A percentile compares a stretch with the other conserved stretches of the same genome.
phyloP scores from a whole-genome alignment of 2,888 invertebrate genomes.

The Calliopum simillimum region DNA sequence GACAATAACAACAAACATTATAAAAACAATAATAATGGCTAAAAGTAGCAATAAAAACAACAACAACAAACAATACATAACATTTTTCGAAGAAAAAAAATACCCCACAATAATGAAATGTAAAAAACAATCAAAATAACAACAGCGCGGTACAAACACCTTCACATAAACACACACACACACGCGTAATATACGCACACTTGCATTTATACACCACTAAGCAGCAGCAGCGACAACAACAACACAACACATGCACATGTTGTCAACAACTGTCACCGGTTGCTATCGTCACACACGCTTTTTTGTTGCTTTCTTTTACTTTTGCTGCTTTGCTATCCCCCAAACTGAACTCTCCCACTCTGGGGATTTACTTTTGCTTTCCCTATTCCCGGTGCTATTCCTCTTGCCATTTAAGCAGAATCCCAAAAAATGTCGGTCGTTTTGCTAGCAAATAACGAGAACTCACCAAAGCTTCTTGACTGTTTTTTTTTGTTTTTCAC shows the following conservation, averaged over 20 bases:
- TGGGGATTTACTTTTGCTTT: constrained; percentile 8
- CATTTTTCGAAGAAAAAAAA: constrained; percentile 38
- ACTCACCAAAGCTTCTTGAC: too few species aligned
- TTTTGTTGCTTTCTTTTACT: too few species aligned
- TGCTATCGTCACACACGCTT: constrained; percentile 12
- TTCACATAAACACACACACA: constrained; percentile 22
- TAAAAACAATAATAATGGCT: too few species aligned
- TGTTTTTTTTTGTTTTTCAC: too few species aligned
- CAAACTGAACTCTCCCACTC: constrained; percentile 15
- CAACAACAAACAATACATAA: constrained; percentile 30
- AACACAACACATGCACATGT: constrained; percentile 6
- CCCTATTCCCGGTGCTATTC: constrained; percentile 21
- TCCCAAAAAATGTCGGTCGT: too few species aligned
- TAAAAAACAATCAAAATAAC: constrained; percentile 38
- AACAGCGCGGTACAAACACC: constrained; percentile 17
- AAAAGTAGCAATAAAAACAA: background rate
- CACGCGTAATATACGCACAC: too few species aligned
- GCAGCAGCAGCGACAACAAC: background rate
- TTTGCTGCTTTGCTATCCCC: constrained; percentile 28
- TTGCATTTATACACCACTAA: background rate
- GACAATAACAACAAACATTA: too few species aligned
- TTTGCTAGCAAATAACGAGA: too few species aligned
- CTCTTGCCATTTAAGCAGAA: constrained; percentile 8
- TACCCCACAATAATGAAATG: constrained; percentile 27
- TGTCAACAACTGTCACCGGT: constrained; percentile 25